Conservation (phyloP, 2,888 invertebrate species). For the Lissonota sp. region DNA sequence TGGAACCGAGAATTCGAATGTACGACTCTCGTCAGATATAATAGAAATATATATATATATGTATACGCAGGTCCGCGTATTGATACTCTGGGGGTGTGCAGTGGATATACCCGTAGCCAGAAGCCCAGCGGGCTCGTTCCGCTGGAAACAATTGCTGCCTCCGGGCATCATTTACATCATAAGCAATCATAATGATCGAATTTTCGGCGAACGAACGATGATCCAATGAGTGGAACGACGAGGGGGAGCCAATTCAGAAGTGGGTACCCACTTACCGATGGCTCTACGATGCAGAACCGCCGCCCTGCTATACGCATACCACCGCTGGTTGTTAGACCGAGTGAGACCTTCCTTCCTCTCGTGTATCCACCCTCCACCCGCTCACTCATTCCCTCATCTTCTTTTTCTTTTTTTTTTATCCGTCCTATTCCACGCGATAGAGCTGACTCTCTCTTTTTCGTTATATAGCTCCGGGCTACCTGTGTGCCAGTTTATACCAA, state of each 20-base stretch:
- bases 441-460: constrained; percentile 63
- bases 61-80: too few relatives aligned
- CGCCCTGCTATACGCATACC: constrained; percentile 41
- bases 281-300: constrained; percentile 72
- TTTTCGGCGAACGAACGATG: constrained; percentile 83
- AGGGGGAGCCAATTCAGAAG: constrained; percentile 81
- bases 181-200: constrained; percentile 84
- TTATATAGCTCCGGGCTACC: constrained; percentile 79
- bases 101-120: constrained; percentile 62
- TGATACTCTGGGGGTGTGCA: constrained; percentile 35
- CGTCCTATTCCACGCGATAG: constrained; percentile 39
- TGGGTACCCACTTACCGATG: constrained; percentile 82
- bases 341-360: constrained; percentile 71
- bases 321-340: constrained; percentile 49
- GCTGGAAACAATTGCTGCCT: constrained; percentile 84
- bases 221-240: constrained; percentile 83
- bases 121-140: constrained; percentile 75
- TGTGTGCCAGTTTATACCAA: constrained; percentile 76
- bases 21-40: constrained; percentile 36
- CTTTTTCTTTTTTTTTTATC: constrained; percentile 45
- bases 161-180: constrained; percentile 87
- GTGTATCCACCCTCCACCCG: constrained; percentile 70
- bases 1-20: constrained; percentile 42
- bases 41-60: too few relatives aligned
- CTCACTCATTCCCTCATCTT: constrained; percentile 62